These are phyloP conservation scores for Micrasema minimum DNA, from an alignment of 1,140 invertebrate species.

Conservation along the genomic window DNA sequence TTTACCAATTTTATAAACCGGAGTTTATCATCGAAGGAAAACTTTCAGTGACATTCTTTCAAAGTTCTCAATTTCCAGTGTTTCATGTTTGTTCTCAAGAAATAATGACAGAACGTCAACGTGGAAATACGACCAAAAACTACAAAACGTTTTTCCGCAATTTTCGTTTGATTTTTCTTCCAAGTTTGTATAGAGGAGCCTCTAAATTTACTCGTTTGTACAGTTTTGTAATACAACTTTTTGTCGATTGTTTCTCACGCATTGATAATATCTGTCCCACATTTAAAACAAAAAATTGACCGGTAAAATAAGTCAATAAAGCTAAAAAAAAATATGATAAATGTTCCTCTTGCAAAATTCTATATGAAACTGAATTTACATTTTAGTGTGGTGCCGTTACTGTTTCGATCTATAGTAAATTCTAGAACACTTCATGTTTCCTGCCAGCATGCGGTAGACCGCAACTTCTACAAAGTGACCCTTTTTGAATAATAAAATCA, in stretches of 20 bases:
- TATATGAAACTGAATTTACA: not conserved
- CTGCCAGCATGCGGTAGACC: conserved; percentile 36
- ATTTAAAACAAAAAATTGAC: not conserved
- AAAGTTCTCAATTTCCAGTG: not conserved
- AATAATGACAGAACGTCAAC: conserved; percentile 14
- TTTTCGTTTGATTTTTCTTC: not conserved
- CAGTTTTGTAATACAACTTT: not conserved
- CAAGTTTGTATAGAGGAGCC: not conserved
- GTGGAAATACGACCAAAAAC: not conserved
- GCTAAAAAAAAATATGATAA: not conserved
- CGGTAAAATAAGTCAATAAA: not conserved
- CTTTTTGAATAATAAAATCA: conserved; percentile 25
- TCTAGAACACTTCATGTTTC: conserved; percentile 26
- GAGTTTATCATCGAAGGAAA: too few relatives aligned
- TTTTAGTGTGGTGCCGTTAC: not conserved
- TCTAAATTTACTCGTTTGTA: not conserved
- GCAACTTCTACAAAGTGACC: conserved; percentile 34
- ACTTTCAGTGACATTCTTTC: conserved; percentile 6
- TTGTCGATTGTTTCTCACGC: conserved; percentile 2
- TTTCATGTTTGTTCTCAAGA: too few relatives aligned
- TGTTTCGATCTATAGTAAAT: not conserved
- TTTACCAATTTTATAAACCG: too few relatives aligned
- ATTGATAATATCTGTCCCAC: conserved; percentile 1
- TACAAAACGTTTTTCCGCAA: not conserved
- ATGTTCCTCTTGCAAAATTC: not conserved